Conservation (phyloP, 2,888 invertebrate genomes). For the Leptarthrus brevirostris region DNA sequence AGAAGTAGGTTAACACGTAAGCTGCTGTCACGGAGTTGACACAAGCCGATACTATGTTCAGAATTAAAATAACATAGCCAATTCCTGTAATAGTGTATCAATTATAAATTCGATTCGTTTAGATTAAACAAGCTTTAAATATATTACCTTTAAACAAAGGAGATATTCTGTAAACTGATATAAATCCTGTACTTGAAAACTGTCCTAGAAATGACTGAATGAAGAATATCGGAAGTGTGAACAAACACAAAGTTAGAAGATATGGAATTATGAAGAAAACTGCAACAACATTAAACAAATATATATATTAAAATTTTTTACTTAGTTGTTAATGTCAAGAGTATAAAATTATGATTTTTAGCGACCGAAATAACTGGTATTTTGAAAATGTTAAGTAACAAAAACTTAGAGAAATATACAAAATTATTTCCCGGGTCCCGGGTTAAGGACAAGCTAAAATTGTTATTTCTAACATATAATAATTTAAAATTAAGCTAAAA, state of each 20-base stretch:
- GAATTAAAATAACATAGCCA: conserved; percentile 83
- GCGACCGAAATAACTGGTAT: too few species aligned
- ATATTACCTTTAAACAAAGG: conserved; percentile 89
- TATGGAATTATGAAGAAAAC: conserved; percentile 58
- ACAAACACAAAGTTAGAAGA: conserved; percentile 77
- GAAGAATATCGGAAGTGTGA: conserved; percentile 87
- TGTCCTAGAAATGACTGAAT: conserved; percentile 91
- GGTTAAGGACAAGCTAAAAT: too few species aligned
- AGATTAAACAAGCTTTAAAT: too few species aligned
- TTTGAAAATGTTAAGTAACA: too few species aligned
- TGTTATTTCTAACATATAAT: too few species aligned
- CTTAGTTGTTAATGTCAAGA: too few species aligned
- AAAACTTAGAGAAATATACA: too few species aligned
- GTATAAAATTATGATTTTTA: too few species aligned
- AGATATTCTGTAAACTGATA: conserved; percentile 82
- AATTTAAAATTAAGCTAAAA: too few species aligned
- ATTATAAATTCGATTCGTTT: too few species aligned
- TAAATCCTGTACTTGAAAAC: conserved; percentile 83
- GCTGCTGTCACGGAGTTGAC: conserved; percentile 88
- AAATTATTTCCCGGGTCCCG: too few species aligned
- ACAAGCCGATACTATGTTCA: conserved; percentile 82
- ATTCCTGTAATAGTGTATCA: conserved; percentile 84
- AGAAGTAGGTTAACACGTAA: conserved; percentile 85
- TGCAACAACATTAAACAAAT: conserved; percentile 51
- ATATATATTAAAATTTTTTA: too few species aligned